Evolutionary conservation across 2,888 invertebrate genomes (phyloP), one percentile per base, ranked within the genome.

Genomic region (Chrysotoxum bicinctum): DNA sequence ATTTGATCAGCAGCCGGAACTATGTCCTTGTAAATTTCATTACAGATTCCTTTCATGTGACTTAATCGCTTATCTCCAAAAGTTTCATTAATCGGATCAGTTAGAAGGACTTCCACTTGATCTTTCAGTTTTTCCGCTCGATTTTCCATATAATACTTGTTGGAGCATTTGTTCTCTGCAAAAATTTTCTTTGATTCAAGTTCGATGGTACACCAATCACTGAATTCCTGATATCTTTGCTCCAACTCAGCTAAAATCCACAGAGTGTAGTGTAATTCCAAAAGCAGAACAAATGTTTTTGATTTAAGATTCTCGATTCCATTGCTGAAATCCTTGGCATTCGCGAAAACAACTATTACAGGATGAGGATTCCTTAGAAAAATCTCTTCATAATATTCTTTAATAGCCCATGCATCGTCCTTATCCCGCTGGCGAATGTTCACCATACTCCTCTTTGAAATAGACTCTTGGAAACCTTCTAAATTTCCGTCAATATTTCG

Each of bases 401-500:
- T 90, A 14, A 92, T 90, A 16, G 90, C 91, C 90, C 90, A 90
- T 2, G 91, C 91, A 68, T 91, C 91, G 35, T 91, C 91, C 37
- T 90, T 90, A 52, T 90, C 90, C 2, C 91, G 88, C 14, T 89
- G 84, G 0, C 91, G 89, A 58, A 91, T 91, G 21, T 91, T 91
- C 0, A 90, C 88, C 3, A 87, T 88, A 10, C 70, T 58, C 0
- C 91, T 89, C 60, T 90, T 91, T 0, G 88, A 87, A 56, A 92
- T 91, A 0, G 91, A 91, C 10, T 89, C 89, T 26, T 89, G 89
- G 60, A 89, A 91, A 9, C 89, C 88, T 73, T 92, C 92, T 26
- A 92, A 83, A 21, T 88, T 88, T n/a, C 88, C 87, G 4, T 88
- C 87, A 0, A 6, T 1, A 0, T 70, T 78, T 0, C 74, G 70